A percentile compares a stretch with the other conserved stretches of the same genome.
phyloP scores from a whole-genome alignment of 2,113 vertebrate genomes.

The Megalops atlanticus region DNA sequence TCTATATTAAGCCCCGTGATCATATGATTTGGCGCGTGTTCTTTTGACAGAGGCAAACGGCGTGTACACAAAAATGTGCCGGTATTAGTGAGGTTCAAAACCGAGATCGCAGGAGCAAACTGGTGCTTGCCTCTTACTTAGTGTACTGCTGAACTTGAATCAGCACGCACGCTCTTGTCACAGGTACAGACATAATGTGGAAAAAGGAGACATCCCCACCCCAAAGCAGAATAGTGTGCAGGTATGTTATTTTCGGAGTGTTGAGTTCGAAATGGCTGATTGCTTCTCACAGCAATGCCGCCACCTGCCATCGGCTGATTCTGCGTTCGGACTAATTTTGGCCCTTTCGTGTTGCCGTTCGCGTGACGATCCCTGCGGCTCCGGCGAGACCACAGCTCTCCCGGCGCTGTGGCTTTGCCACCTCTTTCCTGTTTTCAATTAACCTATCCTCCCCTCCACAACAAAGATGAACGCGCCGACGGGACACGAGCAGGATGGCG shows the following conservation, averaged over 20 bases:
- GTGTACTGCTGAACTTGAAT: slow-evolving; percentile 18
- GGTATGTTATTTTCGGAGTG: too few species aligned
- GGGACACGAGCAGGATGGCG: neutral
- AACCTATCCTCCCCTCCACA: neutral
- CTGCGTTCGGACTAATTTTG: too few species aligned
- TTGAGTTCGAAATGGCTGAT: too few species aligned
- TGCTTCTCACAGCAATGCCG: too few species aligned
- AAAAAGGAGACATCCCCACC: too few species aligned
- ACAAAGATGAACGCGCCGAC: neutral
- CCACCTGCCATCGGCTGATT: too few species aligned
- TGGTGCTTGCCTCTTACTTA: too few species aligned
- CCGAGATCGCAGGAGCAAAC: too few species aligned
- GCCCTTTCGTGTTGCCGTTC: neutral
- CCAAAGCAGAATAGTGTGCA: too few species aligned
- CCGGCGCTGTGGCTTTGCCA: neutral
- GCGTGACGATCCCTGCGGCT: neutral
- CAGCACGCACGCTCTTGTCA: neutral
- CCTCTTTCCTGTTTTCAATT: neutral
- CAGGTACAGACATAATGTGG: neutral
- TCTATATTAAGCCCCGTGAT: neutral
- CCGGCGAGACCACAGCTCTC: neutral
- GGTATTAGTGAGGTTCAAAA: too few species aligned
- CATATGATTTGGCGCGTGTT: neutral
- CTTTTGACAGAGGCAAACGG: neutral
- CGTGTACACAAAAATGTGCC: neutral